These are phyloP conservation scores for Oreochromis tanganicae DNA, from an alignment of 2,113 vertebrate genomes.

Conservation along the genomic window DNA sequence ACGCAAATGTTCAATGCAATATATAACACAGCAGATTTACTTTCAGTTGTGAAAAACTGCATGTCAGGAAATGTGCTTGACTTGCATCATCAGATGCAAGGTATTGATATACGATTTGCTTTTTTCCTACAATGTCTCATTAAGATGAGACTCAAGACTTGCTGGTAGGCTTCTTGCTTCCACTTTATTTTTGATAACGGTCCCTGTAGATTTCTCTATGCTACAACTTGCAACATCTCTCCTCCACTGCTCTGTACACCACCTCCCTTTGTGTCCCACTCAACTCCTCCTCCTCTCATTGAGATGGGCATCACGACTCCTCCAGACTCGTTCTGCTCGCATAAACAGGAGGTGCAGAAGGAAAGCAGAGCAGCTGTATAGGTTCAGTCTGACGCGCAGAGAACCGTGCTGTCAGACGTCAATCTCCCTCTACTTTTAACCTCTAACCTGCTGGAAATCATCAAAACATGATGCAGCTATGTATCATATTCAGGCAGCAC, in stretches of 20 bases:
- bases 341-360: constrained; percentile 56
- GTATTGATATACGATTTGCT: background rate
- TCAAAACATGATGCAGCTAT: background rate
- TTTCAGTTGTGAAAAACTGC: background rate
- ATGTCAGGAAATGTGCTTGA: background rate
- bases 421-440: background rate
- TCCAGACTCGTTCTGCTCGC: constrained; percentile 56
- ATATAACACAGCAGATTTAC: fast-evolving
- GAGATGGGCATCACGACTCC: constrained; percentile 72
- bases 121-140: background rate
- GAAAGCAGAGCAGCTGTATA: constrained; percentile 21
- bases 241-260: background rate
- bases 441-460: constrained; percentile 1
- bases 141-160: background rate
- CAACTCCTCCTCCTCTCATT: constrained; percentile 43
- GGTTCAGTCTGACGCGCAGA: background rate
- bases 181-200: background rate
- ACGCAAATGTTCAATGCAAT: background rate
- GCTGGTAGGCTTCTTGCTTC: background rate
- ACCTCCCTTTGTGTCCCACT: constrained; percentile 11
- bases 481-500: background rate
- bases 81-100: background rate
- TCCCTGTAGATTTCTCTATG: constrained; percentile 6
- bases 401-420: constrained; percentile 17
- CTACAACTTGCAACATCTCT: constrained; percentile 12